Evolutionary conservation across 1,140 invertebrate species (phyloP).

Genomic region (Ceratina calcarata): DNA sequence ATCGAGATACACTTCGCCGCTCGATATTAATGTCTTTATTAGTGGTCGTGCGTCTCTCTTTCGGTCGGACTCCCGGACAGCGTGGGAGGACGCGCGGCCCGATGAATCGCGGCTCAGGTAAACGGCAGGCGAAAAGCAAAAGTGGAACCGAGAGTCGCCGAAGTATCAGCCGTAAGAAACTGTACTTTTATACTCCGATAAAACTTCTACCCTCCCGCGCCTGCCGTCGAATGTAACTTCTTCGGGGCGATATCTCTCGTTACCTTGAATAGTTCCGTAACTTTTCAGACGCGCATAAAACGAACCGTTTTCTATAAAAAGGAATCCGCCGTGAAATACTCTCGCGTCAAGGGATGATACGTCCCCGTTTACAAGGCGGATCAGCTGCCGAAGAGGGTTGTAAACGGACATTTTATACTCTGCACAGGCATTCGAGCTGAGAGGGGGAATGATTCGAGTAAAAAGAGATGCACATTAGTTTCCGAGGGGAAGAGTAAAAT

Average conservation of each 20-base stretch:
- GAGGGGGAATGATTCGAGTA: neutral
- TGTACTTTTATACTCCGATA: constrained; percentile 5
- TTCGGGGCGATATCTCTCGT: constrained; percentile 14
- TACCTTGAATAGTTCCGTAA: constrained; percentile 33
- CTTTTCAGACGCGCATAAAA: constrained; percentile 46
- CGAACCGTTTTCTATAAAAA: constrained; percentile 40
- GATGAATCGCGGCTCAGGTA: constrained; percentile 2
- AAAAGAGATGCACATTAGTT: neutral
- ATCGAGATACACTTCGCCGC: constrained; percentile 72
- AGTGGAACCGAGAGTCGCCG: neutral
- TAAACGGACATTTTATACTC: neutral
- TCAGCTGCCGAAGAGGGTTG: neutral
- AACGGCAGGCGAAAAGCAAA: constrained; percentile 25
- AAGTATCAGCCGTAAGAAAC: neutral
- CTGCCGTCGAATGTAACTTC: neutral
- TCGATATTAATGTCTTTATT: constrained; percentile 80
- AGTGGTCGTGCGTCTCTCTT: constrained; percentile 61
- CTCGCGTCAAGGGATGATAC: neutral
- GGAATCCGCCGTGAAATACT: constrained; percentile 34
- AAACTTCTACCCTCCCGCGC: neutral
- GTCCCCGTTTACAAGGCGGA: constrained; percentile 8
- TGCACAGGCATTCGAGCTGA: too few species aligned
- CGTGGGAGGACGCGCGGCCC: constrained; percentile 23
- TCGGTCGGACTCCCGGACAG: neutral
- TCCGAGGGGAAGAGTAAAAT: neutral